Conservation (phyloP, 2,888 invertebrate species). For the Anthophora plumipes region DNA sequence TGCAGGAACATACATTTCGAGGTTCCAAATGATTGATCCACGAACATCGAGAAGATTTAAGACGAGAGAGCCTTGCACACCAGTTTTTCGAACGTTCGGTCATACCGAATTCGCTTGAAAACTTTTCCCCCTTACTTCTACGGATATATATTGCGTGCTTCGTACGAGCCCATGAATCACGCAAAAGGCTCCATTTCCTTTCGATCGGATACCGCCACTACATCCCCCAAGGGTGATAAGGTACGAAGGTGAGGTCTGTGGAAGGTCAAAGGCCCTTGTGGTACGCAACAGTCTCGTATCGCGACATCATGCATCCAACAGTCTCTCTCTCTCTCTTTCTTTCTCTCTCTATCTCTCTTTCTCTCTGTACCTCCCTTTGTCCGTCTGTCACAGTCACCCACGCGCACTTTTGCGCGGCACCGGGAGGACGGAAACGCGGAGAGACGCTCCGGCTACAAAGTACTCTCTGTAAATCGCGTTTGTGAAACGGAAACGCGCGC, state of each 20-base stretch:
- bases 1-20: too few relatives aligned
- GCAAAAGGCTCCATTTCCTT: constrained; percentile 59
- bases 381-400: constrained; percentile 32
- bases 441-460: constrained; percentile 8
- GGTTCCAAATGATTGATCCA: too few relatives aligned
- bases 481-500: constrained; percentile 39
- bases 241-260: constrained; percentile 44
- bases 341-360: constrained; percentile 2
- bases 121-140: constrained; percentile 36
- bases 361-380: constrained; percentile 34
- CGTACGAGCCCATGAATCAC: constrained; percentile 48
- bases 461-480: constrained; percentile 49
- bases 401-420: constrained; percentile 16
- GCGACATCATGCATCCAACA: constrained; percentile 50
- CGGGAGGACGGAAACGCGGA: constrained; percentile 6
- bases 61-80: background rate
- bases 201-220: constrained; percentile 50
- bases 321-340: constrained; percentile 10
- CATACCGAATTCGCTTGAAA: constrained; percentile 44
- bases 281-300: constrained; percentile 57
- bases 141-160: constrained; percentile 45
- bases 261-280: constrained; percentile 58
- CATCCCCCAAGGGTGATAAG: constrained; percentile 56
- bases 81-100: constrained; percentile 38
- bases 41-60: constrained; percentile 30